Conservation (phyloP, 2,888 invertebrate genomes). For the Argyresthia albistria region DNA sequence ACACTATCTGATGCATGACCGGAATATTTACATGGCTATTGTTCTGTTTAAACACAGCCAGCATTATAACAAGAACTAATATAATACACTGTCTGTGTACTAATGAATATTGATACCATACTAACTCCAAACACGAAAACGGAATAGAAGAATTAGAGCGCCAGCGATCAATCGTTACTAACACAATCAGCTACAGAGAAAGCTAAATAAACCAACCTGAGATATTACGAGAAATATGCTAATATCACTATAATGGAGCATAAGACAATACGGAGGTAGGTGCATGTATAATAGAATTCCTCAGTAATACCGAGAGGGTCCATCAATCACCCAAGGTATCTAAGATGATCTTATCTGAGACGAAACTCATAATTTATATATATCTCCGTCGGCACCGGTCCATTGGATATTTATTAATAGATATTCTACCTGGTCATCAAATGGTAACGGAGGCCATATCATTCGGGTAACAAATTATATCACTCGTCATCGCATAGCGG, state of each 20-base stretch:
- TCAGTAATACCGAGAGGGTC: conserved; percentile 47
- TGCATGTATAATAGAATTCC: conserved; percentile 55
- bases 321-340: conserved; percentile 63
- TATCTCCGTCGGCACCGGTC: conserved; percentile 59
- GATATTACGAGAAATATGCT: conserved; percentile 27
- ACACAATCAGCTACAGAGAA: not conserved
- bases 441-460: conserved; percentile 15
- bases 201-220: not conserved
- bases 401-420: conserved; percentile 62
- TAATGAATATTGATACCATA: conserved; percentile 1
- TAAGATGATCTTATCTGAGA: conserved; percentile 68
- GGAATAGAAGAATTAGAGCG: too few relatives aligned
- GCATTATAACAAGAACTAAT: conserved; percentile 7
- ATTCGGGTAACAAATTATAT: conserved; percentile 53
- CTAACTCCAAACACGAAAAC: not conserved
- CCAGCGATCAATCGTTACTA: too few relatives aligned
- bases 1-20: conserved; percentile 29
- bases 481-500: conserved; percentile 22
- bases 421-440: conserved; percentile 65
- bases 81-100: not conserved
- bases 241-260: conserved; percentile 55
- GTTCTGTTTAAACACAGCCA: conserved; percentile 22
- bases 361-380: conserved; percentile 71
- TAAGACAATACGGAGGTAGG: conserved; percentile 52
- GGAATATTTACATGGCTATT: conserved; percentile 29